phyloP scores from a whole-genome alignment of 2,113 vertebrate genomes.

The Falco punctatus region DNA sequence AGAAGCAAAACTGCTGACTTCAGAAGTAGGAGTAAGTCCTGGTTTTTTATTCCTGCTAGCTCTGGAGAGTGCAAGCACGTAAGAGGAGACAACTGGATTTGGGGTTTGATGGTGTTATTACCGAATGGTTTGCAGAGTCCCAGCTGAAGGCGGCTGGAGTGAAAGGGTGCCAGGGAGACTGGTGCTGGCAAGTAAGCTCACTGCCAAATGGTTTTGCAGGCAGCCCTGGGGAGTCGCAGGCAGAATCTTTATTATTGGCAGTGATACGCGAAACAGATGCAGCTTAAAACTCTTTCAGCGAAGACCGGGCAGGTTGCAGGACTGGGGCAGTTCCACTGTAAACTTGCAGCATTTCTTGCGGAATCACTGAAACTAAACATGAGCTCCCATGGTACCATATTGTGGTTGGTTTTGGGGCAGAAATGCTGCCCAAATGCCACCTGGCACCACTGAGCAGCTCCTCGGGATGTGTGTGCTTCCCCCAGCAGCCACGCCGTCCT shows the following conservation, averaged over 20 bases:
- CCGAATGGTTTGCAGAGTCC: neutral
- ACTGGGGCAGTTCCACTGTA: neutral
- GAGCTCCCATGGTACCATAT: fast-evolving
- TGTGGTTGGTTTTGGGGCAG: neutral
- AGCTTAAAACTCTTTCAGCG: neutral
- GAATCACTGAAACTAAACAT: fast-evolving
- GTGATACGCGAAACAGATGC: neutral
- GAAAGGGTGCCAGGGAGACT: neutral
- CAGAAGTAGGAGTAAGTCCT: neutral
- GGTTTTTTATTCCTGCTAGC: neutral
- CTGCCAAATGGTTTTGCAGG: neutral
- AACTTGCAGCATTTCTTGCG: neutral
- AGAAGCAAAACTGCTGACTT: neutral
- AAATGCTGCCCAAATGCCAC: neutral
- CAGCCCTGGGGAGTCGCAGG: neutral
- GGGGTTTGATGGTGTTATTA: neutral
- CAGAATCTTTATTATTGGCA: neutral
- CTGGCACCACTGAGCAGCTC: neutral
- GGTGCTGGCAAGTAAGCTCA: neutral
- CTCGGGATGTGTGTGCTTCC: neutral
- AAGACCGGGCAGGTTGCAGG: neutral
- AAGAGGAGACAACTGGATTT: neutral
- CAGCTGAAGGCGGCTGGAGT: neutral
- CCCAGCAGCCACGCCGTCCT: neutral
- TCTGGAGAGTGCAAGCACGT: neutral